Evolutionary conservation across 2,888 invertebrate species (phyloP).

Genomic region (Prosopocoilus inquinatus): DNA sequence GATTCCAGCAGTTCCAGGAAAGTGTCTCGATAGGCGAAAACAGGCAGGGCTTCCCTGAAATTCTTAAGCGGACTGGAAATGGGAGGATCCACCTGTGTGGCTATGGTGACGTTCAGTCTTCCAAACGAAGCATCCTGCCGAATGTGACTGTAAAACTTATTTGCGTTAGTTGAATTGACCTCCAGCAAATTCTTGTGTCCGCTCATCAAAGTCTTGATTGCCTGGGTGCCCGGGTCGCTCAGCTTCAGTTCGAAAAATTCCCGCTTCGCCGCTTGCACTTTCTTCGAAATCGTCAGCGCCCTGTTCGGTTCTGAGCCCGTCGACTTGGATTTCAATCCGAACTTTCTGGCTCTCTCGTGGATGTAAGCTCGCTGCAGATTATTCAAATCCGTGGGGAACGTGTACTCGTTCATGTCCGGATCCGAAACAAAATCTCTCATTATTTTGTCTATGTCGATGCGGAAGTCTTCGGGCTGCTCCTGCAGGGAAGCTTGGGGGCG

Average conservation of each 20-base stretch:
- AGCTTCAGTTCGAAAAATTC: conserved; percentile 20
- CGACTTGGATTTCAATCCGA: conserved; percentile 78
- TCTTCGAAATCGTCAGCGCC: conserved; percentile 27
- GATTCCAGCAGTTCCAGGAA: conserved; percentile 65
- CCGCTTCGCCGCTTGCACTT: conserved; percentile 6
- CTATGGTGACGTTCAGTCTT: too few relatives aligned
- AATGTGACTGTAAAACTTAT: too few relatives aligned
- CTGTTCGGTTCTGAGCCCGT: conserved; percentile 64
- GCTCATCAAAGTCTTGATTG: conserved; percentile 6
- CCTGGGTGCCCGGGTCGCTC: conserved; percentile 8
- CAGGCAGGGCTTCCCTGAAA: conserved; percentile 67
- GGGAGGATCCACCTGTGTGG: conserved; percentile 27
- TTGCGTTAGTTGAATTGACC: too few relatives aligned
- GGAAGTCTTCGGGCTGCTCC: conserved; percentile 15
- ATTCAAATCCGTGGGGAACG: conserved; percentile 68
- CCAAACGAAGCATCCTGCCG: too few relatives aligned
- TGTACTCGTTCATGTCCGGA: conserved; percentile 33
- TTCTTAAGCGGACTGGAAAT: conserved; percentile 57
- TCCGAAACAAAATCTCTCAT: conserved; percentile 38
- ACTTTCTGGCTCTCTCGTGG: conserved; percentile 65
- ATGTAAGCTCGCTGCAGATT: conserved; percentile 78
- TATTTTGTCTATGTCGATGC: conserved; percentile 36
- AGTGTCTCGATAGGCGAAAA: conserved; percentile 63
- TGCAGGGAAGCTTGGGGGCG: neutral
- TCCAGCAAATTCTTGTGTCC: neutral